Evolutionary conservation across 2,797 vertebrate genomes (phyloP).

Genomic region (Leptoclinus maculatus): DNA sequence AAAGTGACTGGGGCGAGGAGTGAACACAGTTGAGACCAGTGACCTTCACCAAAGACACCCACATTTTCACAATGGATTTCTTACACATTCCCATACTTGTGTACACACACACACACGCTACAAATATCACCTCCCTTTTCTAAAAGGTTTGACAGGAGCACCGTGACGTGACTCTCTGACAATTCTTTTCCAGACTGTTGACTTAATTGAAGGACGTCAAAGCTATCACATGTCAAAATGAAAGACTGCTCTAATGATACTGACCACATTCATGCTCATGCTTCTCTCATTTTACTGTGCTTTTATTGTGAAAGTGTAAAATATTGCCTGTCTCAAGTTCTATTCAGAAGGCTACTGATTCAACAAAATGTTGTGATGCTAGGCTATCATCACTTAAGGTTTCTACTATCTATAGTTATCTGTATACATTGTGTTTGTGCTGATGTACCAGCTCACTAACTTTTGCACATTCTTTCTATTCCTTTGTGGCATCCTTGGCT

Average conservation of each 20-base stretch:
- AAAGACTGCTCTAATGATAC: neutral
- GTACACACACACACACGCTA: neutral
- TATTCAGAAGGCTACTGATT: neutral
- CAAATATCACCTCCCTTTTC: conserved; percentile 13
- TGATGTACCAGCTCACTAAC: neutral
- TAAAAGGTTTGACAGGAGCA: neutral
- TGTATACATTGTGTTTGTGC: neutral
- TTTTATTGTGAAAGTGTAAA: neutral
- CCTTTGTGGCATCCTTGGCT: neutral
- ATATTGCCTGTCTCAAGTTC: neutral
- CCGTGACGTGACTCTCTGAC: neutral
- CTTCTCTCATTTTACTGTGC: neutral
- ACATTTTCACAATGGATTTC: conserved; percentile 7
- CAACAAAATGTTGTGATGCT: neutral
- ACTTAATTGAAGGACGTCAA: neutral
- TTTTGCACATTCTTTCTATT: neutral
- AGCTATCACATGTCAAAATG: neutral
- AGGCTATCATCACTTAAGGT: neutral
- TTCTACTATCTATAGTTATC: neutral
- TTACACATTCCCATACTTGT: neutral
- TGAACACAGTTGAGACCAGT: neutral
- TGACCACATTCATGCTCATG: neutral
- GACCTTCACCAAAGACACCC: conserved; percentile 26
- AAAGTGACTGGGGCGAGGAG: conserved; percentile 22
- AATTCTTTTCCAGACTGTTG: neutral